A percentile compares a stretch with the other conserved stretches of the same genome.
phyloP scores from a whole-genome alignment of 2,888 invertebrate genomes.

The Tillus elongatus region DNA sequence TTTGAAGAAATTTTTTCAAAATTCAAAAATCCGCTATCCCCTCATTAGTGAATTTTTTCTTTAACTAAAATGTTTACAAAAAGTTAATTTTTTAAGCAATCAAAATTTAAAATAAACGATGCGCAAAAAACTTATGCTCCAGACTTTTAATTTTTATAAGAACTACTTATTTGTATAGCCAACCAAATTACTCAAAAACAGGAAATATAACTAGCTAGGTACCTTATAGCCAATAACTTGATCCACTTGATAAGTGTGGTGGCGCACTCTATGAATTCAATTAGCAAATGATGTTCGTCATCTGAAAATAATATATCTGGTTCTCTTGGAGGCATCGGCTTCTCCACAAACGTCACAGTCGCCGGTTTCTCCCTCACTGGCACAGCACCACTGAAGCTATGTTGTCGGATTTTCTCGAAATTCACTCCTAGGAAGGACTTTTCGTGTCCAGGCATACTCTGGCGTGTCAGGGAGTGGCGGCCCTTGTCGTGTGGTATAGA shows the following conservation, averaged over 20 bases:
- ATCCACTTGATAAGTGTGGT: constrained; percentile 83
- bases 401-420: constrained; percentile 39
- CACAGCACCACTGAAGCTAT: constrained; percentile 40
- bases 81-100: too few relatives aligned
- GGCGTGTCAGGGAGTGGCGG: constrained; percentile 37
- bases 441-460: constrained; percentile 39
- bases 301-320: constrained; percentile 45
- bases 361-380: constrained; percentile 27
- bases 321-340: constrained; percentile 31
- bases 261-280: constrained; percentile 74
- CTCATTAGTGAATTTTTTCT: too few relatives aligned
- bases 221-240: constrained; percentile 34
- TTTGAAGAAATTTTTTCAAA: too few relatives aligned
- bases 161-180: too few relatives aligned
- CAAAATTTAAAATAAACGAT: too few relatives aligned
- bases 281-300: constrained; percentile 61
- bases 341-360: constrained; percentile 36
- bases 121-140: too few relatives aligned
- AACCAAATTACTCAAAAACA: too few relatives aligned
- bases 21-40: too few relatives aligned
- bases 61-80: too few relatives aligned
- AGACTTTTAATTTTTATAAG: too few relatives aligned
- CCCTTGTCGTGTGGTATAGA: constrained; percentile 39
- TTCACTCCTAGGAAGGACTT: constrained; percentile 39
- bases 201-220: too few relatives aligned